These are phyloP conservation scores for Caenorhabditis sp. DNA, from an alignment of 2,888 invertebrate genomes.

Conservation along the genomic window DNA sequence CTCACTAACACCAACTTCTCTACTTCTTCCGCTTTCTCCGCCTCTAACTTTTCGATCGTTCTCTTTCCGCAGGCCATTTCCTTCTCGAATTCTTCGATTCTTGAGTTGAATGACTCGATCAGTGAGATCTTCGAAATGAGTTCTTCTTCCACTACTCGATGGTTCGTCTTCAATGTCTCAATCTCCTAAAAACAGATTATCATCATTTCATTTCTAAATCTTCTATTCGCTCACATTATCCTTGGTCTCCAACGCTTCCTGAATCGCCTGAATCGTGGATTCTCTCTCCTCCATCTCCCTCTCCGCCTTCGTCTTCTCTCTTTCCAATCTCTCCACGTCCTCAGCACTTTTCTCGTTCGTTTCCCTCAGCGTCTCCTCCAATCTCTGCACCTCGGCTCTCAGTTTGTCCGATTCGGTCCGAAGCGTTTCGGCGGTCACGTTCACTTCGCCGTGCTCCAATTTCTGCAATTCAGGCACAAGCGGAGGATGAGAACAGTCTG, in stretches of 20 bases:
- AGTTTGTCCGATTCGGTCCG: slow-evolving; percentile 23
- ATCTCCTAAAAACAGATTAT: slow-evolving; percentile 37
- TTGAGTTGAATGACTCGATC: slow-evolving; percentile 50
- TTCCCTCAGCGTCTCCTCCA: slow-evolving; percentile 21
- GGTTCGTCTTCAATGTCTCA: slow-evolving; percentile 16
- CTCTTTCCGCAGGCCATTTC: slow-evolving; percentile 51
- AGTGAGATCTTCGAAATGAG: slow-evolving; percentile 28
- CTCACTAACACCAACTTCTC: slow-evolving; percentile 31
- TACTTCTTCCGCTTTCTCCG: slow-evolving; percentile 50
- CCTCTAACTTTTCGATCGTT: slow-evolving; percentile 54
- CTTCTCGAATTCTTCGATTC: slow-evolving; percentile 60
- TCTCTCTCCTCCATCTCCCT: slow-evolving; percentile 35
- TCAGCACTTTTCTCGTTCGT: slow-evolving; percentile 23
- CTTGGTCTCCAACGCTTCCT: slow-evolving; percentile 29
- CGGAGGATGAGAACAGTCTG: background rate
- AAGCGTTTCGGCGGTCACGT: background rate
- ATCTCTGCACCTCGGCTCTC: slow-evolving; percentile 11
- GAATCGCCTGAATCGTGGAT: slow-evolving; percentile 28
- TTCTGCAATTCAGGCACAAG: slow-evolving; percentile 15
- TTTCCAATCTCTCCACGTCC: slow-evolving; percentile 18
- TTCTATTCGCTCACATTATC: slow-evolving; percentile 15
- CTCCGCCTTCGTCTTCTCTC: slow-evolving; percentile 31
- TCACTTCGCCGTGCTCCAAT: slow-evolving; percentile 26
- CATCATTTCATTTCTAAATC: background rate
- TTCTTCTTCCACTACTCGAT: slow-evolving; percentile 32